phyloP scores from a whole-genome alignment of 2,113 vertebrate genomes.

The Lophius piscatorius region DNA sequence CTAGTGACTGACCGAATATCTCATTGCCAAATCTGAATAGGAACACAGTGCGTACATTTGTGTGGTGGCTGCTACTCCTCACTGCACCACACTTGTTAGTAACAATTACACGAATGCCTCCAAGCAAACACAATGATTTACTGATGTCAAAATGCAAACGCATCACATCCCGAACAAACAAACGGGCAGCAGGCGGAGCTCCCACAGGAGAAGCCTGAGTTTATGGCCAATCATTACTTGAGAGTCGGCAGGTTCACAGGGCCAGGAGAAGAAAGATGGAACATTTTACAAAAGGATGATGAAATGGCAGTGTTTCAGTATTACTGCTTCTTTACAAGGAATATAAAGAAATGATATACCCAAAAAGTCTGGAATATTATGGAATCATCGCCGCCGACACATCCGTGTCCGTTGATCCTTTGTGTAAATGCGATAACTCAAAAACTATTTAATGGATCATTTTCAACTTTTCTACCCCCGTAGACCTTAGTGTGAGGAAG shows the following conservation, averaged over 20 bases:
- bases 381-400: no score
- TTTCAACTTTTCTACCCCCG: no score
- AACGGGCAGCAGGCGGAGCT: slow-evolving; percentile 3
- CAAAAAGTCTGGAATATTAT: no score
- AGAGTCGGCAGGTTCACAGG: background rate
- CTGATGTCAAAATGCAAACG: slow-evolving; percentile 12
- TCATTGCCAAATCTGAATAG: background rate
- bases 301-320: background rate
- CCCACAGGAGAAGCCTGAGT: slow-evolving; percentile 13
- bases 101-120: slow-evolving; percentile 11
- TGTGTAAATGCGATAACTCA: no score
- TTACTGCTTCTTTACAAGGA: no score
- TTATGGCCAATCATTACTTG: background rate
- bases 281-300: background rate
- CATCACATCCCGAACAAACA: slow-evolving; percentile 25
- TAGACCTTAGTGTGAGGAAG: no score
- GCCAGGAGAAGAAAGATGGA: background rate
- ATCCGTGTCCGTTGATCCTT: no score
- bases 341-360: no score
- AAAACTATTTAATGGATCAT: no score
- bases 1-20: background rate
- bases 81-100: slow-evolving; percentile 10
- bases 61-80: background rate
- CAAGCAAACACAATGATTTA: slow-evolving; percentile 32
- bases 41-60: background rate